phyloP scores from a whole-genome alignment of 1,140 invertebrate genomes.

The Microplitis demolitor region DNA sequence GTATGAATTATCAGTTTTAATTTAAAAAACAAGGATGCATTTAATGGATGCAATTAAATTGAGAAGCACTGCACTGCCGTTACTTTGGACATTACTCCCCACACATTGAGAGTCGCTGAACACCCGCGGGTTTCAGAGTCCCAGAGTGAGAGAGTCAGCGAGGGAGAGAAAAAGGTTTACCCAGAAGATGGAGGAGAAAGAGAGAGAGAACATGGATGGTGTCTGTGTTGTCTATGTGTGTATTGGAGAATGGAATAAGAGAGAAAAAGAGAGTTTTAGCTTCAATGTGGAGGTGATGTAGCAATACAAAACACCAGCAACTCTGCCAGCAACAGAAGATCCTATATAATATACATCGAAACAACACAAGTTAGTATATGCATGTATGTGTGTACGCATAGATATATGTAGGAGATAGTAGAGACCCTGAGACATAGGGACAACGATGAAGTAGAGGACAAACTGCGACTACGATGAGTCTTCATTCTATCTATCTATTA shows the following conservation, averaged over 20 bases:
- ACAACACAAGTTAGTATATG: too few species aligned
- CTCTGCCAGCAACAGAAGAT: neutral
- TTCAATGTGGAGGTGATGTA: too few species aligned
- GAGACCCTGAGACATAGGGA: too few species aligned
- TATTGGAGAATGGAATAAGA: too few species aligned
- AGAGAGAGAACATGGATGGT: too few species aligned
- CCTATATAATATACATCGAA: too few species aligned
- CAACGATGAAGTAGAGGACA: neutral
- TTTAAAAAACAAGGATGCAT: neutral
- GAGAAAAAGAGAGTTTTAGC: neutral
- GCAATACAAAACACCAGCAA: neutral
- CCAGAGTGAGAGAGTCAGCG: neutral
- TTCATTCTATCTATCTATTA: neutral
- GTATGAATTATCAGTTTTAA: too few species aligned
- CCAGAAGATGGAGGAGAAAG: too few species aligned
- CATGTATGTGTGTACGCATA: too few species aligned
- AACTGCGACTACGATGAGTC: constrained; percentile 1
- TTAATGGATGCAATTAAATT: neutral
- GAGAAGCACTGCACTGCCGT: constrained; percentile 15
- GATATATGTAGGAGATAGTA: too few species aligned
- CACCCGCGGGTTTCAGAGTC: constrained; percentile 7
- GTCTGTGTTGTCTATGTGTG: too few species aligned
- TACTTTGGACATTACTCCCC: constrained; percentile 3
- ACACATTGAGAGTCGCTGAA: constrained; percentile 17
- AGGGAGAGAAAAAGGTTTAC: too few species aligned